A percentile compares a stretch with the other conserved stretches of the same genome.
These are phyloP conservation scores for Oeneis ivallda DNA, from an alignment of 2,888 invertebrate species.

Conservation along the genomic window DNA sequence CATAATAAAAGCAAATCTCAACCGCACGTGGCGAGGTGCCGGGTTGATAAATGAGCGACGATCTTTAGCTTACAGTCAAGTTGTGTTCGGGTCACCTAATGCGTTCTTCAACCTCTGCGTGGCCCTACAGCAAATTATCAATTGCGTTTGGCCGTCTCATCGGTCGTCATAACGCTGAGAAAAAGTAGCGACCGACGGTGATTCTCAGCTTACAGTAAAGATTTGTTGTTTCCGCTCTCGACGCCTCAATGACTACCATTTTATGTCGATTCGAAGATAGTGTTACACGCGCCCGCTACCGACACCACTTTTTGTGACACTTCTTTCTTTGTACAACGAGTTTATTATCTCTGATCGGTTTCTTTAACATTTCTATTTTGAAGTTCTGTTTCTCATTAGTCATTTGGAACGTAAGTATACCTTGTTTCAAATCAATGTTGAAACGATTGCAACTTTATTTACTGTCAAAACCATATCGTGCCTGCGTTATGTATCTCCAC, in stretches of 20 bases:
- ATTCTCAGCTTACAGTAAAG: conserved; percentile 70
- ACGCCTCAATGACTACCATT: conserved; percentile 79
- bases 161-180: conserved; percentile 51
- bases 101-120: conserved; percentile 60
- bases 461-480: no score
- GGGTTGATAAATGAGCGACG: no score
- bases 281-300: conserved; percentile 79
- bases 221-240: conserved; percentile 79
- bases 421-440: no score
- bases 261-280: conserved; percentile 80
- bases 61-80: conserved; percentile 47
- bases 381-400: conserved; percentile 54
- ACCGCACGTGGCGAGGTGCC: no score
- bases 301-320: conserved; percentile 78
- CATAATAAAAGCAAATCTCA: no score
- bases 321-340: conserved; percentile 72
- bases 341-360: conserved; percentile 71
- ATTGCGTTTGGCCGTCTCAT: conserved; percentile 44
- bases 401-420: conserved; percentile 29
- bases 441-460: no score
- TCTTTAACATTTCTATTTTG: conserved; percentile 53
- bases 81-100: conserved; percentile 68
- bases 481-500: no score
- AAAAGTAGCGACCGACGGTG: conserved; percentile 69
- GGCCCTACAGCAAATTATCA: conserved; percentile 64